A percentile compares a stretch with the other conserved stretches of the same genome.
phyloP scores from a whole-genome alignment of 2,888 invertebrate genomes.

The Cremastinae sp. region DNA sequence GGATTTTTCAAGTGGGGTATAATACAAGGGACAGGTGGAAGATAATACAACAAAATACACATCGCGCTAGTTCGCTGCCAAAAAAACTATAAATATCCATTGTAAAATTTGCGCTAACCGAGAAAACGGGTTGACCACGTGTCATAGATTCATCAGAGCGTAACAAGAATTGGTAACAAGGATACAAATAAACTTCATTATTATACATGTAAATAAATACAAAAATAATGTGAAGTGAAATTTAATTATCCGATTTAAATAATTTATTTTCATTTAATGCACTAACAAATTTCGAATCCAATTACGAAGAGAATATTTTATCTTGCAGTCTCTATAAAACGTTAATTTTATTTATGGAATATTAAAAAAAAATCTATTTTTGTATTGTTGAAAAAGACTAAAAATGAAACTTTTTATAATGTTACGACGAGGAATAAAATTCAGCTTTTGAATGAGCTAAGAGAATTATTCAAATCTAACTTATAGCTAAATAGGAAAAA shows the following conservation, averaged over 20 bases:
- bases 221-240: not conserved
- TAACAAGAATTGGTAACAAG: conserved; percentile 47
- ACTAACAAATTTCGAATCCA: too few species aligned
- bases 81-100: conserved; percentile 51
- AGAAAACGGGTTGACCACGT: conserved; percentile 35
- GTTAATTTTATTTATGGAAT: too few species aligned
- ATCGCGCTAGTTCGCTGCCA: conserved; percentile 45
- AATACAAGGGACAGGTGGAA: conserved; percentile 7
- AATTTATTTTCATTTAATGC: not conserved
- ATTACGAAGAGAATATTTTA: too few species aligned
- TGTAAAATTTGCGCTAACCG: conserved; percentile 39
- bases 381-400: too few species aligned
- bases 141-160: conserved; percentile 39
- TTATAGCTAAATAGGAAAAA: too few species aligned
- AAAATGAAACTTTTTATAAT: too few species aligned
- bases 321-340: too few species aligned
- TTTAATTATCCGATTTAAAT: not conserved
- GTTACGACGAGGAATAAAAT: too few species aligned
- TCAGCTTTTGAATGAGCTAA: too few species aligned
- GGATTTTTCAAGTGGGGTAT: not conserved
- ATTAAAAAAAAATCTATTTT: too few species aligned
- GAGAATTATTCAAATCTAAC: too few species aligned
- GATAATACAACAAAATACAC: conserved; percentile 32
- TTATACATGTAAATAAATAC: not conserved
- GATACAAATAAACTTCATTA: conserved; percentile 32